Evolutionary conservation across 2,113 vertebrate species (phyloP), one percentile per base, ranked within the genome.

Genomic region (Corythornis cristatus): DNA sequence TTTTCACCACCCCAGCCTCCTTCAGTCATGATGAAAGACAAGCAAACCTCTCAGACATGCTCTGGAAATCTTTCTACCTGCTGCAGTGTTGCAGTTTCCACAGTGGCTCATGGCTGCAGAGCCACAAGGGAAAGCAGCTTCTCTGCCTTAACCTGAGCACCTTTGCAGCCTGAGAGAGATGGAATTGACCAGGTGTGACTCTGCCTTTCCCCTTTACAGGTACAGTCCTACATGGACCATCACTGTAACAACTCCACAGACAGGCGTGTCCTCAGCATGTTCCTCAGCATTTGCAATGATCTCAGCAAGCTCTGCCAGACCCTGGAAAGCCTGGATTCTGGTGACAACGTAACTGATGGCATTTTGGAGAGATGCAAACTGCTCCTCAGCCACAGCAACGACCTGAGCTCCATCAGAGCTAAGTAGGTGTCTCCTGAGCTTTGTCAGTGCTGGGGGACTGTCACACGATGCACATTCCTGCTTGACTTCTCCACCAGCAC

Each of bases 211-310:
- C 20, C 5, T 1, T 28, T 6, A 33, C 95, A 99, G 98, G 98
- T 99, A 13, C 98, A 98, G 90, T 92, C 50, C 78, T 98, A 98
- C 96, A 87, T 83, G 93, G 98, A 98, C 29, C 96, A 98, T 8
- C 68, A 98, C 87, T 98, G 98, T 35, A 89, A 93, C 94, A 98
- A 96, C 19, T 15, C 96, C 82, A 98, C 98, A 0, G 98, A 98
- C 96, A 95, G 80, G 60, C 96, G 96, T 7, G 66, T 98, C n/a
- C 97, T 98, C 66, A 79, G 42, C 53, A 92, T 98, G 95, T 99
- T 98, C 86, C 86, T 99, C 46, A 97, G 94, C 81, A 95, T 98
- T 93, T 98, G 98, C 17, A 53, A 77, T 0, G 98, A 98, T 2
- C 95, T 98, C 8, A 96, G 45, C 67, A 81, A 50, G 21, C 94